Evolutionary conservation across 2,113 vertebrate genomes (phyloP).

Genomic region (Pogonocichla stellata): DNA sequence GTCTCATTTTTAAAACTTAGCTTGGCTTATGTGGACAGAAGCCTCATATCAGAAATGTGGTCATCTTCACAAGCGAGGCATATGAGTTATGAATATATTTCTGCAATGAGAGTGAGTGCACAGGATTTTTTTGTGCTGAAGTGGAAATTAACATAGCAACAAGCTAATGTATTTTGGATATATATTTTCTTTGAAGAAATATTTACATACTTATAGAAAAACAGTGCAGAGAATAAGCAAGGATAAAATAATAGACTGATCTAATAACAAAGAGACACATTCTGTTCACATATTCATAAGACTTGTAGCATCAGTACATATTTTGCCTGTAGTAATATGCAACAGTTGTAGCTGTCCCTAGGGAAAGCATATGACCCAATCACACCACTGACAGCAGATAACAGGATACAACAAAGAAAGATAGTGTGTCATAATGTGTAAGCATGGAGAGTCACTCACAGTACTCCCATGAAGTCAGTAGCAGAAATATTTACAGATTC

Average conservation of each 20-base stretch:
- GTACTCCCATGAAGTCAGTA: not conserved
- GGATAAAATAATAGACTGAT: not conserved
- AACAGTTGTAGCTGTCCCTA: not conserved
- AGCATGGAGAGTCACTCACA: not conserved
- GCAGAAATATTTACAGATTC: not conserved
- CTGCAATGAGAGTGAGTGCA: not conserved
- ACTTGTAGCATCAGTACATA: not conserved
- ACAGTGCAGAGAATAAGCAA: not conserved
- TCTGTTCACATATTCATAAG: not conserved
- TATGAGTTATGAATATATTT: not conserved
- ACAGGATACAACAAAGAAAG: not conserved
- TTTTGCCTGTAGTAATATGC: not conserved
- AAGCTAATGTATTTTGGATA: not conserved
- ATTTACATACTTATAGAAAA: not conserved
- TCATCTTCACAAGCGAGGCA: not conserved
- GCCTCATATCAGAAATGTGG: not conserved
- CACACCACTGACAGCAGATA: not conserved
- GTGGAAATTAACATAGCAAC: not conserved
- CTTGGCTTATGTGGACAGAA: conserved; percentile 21
- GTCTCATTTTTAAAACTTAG: conserved; percentile 30
- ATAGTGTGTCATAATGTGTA: not conserved
- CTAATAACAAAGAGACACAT: not conserved
- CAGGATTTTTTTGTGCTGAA: conserved; percentile 28
- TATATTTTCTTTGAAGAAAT: not conserved
- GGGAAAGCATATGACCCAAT: not conserved